These are phyloP conservation scores for Harlomillsia oculata DNA, from an alignment of 1,140 invertebrate genomes.

Conservation along the genomic window DNA sequence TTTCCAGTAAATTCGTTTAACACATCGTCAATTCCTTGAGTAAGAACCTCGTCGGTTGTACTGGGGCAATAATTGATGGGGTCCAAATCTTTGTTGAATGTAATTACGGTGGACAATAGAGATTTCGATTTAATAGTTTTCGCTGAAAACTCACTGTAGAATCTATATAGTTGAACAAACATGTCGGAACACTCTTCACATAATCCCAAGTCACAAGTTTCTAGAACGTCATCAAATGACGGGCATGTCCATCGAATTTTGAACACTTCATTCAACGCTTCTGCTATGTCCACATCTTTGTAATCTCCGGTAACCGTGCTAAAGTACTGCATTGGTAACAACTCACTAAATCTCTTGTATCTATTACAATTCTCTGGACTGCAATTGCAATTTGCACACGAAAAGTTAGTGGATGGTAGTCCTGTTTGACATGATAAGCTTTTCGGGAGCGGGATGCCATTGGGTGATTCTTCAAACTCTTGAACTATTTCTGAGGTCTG, in stretches of 20 bases:
- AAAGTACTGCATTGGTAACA: background rate
- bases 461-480: too few species aligned
- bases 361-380: background rate
- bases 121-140: conserved; percentile 6
- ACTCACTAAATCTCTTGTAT: conserved; percentile 1
- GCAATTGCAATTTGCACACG: conserved; percentile 4
- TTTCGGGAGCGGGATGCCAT: too few species aligned
- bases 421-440: too few species aligned
- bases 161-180: conserved; percentile 6
- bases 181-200: conserved; percentile 9
- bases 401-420: too few species aligned
- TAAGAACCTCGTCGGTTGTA: too few species aligned
- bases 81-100: conserved; percentile 7
- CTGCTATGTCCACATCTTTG: background rate
- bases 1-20: too few species aligned
- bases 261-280: conserved; percentile 7
- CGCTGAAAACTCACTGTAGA: conserved; percentile 6
- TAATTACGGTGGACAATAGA: conserved; percentile 6
- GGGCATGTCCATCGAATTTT: conserved; percentile 10
- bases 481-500: too few species aligned
- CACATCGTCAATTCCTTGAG: too few species aligned
- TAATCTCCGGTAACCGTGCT: background rate
- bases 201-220: background rate
- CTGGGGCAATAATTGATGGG: too few species aligned
- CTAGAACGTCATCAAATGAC: background rate